Evolutionary conservation across 2,888 invertebrate genomes (phyloP).

Genomic region (Smittia aterrima): DNA sequence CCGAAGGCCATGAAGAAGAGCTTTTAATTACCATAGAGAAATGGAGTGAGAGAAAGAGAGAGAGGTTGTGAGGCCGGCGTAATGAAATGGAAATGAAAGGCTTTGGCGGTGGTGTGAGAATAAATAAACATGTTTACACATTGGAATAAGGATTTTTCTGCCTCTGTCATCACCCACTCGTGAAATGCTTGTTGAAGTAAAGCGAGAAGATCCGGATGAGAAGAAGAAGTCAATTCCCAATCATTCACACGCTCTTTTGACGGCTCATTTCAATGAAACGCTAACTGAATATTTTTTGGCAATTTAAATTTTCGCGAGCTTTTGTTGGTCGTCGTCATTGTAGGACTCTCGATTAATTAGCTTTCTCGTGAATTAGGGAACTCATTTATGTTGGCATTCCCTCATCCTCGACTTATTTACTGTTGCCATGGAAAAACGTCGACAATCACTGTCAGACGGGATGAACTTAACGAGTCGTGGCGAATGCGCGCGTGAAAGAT

Average conservation of each 20-base stretch:
- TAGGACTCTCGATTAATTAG: constrained; percentile 2
- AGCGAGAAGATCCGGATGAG: background rate
- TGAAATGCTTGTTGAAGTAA: too few relatives aligned
- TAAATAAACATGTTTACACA: too few relatives aligned
- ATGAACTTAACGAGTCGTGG: too few relatives aligned
- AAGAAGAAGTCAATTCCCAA: background rate
- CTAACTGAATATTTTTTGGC: background rate
- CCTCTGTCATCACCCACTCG: too few relatives aligned
- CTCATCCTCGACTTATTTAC: background rate
- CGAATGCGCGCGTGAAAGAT: background rate
- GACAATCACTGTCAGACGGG: background rate
- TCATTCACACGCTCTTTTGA: constrained; percentile 26
- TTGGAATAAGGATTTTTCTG: too few relatives aligned
- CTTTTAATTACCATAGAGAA: too few relatives aligned
- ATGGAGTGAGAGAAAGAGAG: too few relatives aligned
- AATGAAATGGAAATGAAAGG: too few relatives aligned
- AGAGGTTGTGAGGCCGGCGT: too few relatives aligned
- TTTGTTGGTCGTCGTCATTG: background rate
- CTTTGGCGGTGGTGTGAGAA: too few relatives aligned
- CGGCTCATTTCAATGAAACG: background rate
- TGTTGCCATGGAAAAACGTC: background rate
- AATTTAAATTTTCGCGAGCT: background rate
- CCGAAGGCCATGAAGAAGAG: too few relatives aligned
- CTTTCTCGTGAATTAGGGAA: background rate
- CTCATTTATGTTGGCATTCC: background rate